phyloP scores from a whole-genome alignment of 2,888 invertebrate genomes.

The Nematopogon swammerdamellus region DNA sequence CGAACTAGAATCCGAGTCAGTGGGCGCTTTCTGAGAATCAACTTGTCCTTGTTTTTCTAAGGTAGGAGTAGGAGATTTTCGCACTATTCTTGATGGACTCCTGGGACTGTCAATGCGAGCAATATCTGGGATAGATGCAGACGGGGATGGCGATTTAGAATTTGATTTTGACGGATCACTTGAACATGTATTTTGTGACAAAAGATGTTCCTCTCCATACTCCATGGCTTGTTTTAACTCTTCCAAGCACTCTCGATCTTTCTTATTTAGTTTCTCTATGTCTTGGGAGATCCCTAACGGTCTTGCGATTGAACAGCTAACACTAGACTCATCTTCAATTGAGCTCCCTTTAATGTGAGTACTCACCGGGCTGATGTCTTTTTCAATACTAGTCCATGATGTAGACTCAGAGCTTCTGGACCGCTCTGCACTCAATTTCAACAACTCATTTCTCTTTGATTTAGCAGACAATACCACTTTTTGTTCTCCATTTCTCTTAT shows the following conservation, averaged over 20 bases:
- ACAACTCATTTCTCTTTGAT: constrained; percentile 49
- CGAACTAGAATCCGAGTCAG: constrained; percentile 60
- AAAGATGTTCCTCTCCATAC: constrained; percentile 46
- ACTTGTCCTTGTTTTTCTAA: constrained; percentile 61
- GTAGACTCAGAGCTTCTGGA: constrained; percentile 76
- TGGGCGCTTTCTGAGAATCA: constrained; percentile 50
- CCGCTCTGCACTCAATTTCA: constrained; percentile 69
- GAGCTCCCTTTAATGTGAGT: constrained; percentile 64
- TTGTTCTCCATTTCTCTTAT: constrained; percentile 28
- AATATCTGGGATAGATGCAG: constrained; percentile 24
- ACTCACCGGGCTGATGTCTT: constrained; percentile 62
- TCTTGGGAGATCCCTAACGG: constrained; percentile 77
- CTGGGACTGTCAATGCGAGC: constrained; percentile 41
- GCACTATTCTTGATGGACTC: constrained; percentile 38
- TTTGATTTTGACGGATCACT: constrained; percentile 48
- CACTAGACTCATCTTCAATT: constrained; percentile 69
- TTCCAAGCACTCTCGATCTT: constrained; percentile 60
- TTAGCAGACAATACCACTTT: constrained; percentile 42
- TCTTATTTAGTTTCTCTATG: constrained; percentile 62
- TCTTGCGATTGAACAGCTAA: constrained; percentile 75
- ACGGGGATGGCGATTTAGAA: constrained; percentile 38
- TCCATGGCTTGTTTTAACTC: constrained; percentile 58
- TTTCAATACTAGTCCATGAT: constrained; percentile 79
- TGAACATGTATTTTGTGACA: constrained; percentile 39
- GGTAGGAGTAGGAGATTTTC: constrained; percentile 56